Percentiles rank a stretch among this genome's conserved stretches.
These are phyloP conservation scores for Andrena trimmerana DNA, from an alignment of 2,888 invertebrate species.

Conservation along the genomic window DNA sequence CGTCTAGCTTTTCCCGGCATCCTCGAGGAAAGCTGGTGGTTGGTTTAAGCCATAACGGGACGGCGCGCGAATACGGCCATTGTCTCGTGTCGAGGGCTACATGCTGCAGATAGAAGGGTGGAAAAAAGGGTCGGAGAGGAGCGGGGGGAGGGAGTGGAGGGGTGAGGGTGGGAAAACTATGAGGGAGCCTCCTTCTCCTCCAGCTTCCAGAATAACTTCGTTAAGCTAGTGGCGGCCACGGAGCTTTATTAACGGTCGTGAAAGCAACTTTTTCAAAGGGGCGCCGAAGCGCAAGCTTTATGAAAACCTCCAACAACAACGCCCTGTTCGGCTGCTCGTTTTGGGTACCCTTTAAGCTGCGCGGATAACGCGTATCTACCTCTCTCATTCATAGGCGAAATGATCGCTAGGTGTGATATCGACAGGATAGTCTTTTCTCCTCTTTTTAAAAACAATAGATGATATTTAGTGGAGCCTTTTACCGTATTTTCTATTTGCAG, in stretches of 20 bases:
- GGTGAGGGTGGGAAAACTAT: neutral
- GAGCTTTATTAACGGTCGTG: constrained; percentile 10
- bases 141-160: neutral
- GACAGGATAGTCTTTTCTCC: neutral
- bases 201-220: constrained; percentile 17
- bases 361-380: neutral
- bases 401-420: too few species aligned
- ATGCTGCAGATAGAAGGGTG: constrained; percentile 1
- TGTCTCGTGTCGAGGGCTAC: constrained; percentile 30
- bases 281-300: neutral
- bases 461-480: neutral
- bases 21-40: constrained; percentile 18
- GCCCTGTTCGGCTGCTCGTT: neutral
- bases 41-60: constrained; percentile 31
- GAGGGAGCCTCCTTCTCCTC: constrained; percentile 3
- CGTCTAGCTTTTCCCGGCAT: constrained; percentile 2
- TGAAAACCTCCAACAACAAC: neutral
- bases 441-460: neutral
- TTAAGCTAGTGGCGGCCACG: constrained; percentile 8
- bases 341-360: neutral
- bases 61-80: constrained; percentile 32
- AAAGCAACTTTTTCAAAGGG: constrained; percentile 14
- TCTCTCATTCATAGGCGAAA: neutral
- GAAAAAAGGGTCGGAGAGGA: neutral
- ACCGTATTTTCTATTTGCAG: neutral